Evolutionary conservation across 2,113 vertebrate genomes (phyloP).

Genomic region (Gadus macrocephalus): DNA sequence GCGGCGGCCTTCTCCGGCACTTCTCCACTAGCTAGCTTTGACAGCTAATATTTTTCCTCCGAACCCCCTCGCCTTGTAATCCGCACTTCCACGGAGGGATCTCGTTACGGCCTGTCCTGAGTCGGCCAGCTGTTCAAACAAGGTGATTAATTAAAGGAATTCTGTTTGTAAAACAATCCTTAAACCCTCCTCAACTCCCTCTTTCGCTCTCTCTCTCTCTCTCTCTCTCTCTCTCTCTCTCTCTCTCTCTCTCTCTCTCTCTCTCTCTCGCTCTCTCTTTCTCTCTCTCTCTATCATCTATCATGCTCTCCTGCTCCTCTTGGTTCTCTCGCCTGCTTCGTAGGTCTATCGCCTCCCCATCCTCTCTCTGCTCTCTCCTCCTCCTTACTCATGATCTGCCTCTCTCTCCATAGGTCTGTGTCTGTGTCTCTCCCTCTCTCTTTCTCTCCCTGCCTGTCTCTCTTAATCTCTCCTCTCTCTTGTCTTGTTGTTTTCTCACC

Average conservation of each 20-base stretch:
- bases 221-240: slow-evolving; percentile 22
- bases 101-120: slow-evolving; percentile 75
- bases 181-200: slow-evolving; percentile 43
- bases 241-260: slow-evolving; percentile 26
- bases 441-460: slow-evolving; percentile 16
- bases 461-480: slow-evolving; percentile 26
- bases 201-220: slow-evolving; percentile 35
- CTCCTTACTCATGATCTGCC: background rate
- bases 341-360: slow-evolving; percentile 6
- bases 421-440: background rate
- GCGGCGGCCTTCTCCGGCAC: slow-evolving; percentile 66
- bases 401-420: background rate
- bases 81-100: slow-evolving; percentile 73
- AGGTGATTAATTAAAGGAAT: slow-evolving; percentile 97
- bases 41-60: slow-evolving; percentile 77
- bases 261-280: slow-evolving; percentile 36
- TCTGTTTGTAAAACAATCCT: slow-evolving; percentile 93
- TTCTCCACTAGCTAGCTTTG: slow-evolving; percentile 61
- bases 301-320: slow-evolving; percentile 1
- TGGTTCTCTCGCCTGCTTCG: slow-evolving; percentile 31
- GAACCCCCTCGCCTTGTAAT: slow-evolving; percentile 69
- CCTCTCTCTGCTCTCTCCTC: slow-evolving; percentile 18
- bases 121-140: slow-evolving; percentile 96
- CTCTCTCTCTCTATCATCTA: slow-evolving; percentile 27
- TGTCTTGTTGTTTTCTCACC: no score